Conservation (phyloP, 2,797 vertebrate species). For the Lutjanus argentimaculatus region DNA sequence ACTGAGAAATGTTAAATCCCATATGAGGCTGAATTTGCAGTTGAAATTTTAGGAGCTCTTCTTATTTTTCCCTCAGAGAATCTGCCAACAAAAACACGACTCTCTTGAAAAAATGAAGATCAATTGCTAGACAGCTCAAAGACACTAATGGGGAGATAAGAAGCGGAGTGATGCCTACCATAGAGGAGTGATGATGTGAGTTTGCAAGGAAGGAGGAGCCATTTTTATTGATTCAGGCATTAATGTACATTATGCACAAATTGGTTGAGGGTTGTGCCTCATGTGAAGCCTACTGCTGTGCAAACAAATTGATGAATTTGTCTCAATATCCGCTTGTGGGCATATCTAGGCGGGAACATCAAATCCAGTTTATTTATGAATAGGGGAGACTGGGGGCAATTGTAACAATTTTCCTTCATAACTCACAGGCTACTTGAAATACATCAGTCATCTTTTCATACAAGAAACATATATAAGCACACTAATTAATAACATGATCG, state of each 20-base stretch:
- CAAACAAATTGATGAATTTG: conserved; percentile 68
- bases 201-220: conserved; percentile 49
- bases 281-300: conserved; percentile 48
- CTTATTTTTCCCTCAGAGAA: conserved; percentile 10
- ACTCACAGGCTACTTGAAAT: no score
- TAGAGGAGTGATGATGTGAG: conserved; percentile 41
- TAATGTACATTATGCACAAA: conserved; percentile 74
- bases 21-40: conserved; percentile 4
- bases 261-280: conserved; percentile 56
- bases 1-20: no score
- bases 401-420: no score
- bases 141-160: conserved; percentile 51
- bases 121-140: not conserved
- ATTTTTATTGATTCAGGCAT: conserved; percentile 71
- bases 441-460: no score
- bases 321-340: conserved; percentile 63
- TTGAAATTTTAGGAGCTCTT: conserved; percentile 23
- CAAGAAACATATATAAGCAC: no score
- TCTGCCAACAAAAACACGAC: not conserved
- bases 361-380: conserved; percentile 48
- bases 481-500: no score
- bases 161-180: conserved; percentile 42
- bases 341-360: conserved; percentile 39
- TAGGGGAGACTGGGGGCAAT: not conserved
- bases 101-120: conserved; percentile 26